A percentile compares a stretch with the other conserved stretches of the same genome.
These are phyloP conservation scores for Polymixis flavicincta DNA, from an alignment of 2,888 invertebrate species.

Conservation along the genomic window DNA sequence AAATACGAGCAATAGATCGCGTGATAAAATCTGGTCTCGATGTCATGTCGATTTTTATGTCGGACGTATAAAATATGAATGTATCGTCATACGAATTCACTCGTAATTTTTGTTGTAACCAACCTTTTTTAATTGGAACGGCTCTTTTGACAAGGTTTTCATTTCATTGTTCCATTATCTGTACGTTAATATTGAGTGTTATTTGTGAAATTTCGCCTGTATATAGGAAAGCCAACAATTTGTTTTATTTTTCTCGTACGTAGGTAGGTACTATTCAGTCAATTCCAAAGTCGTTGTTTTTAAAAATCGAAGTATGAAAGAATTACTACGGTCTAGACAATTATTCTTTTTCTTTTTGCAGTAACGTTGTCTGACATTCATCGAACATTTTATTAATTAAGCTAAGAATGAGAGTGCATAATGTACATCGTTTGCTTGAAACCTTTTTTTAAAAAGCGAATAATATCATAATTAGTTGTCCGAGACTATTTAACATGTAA, in stretches of 20 bases:
- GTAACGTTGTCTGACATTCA: not conserved
- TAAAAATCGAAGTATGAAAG: not conserved
- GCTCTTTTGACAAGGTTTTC: constrained; percentile 23
- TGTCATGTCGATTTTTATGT: constrained; percentile 34
- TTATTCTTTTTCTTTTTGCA: not conserved
- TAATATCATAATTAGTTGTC: constrained; percentile 9
- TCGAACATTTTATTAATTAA: not conserved
- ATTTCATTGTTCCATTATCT: constrained; percentile 27
- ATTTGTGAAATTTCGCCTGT: constrained; percentile 24
- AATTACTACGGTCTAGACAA: not conserved
- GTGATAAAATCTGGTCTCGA: constrained; percentile 60
- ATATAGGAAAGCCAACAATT: constrained; percentile 2
- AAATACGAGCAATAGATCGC: constrained; percentile 63
- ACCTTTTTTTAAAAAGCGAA: constrained; percentile 6
- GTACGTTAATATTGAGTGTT: constrained; percentile 30
- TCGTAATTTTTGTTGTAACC: constrained; percentile 38
- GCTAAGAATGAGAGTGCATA: constrained; percentile 1
- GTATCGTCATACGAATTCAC: constrained; percentile 35
- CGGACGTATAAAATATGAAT: constrained; percentile 37
- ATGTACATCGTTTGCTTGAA: constrained; percentile 1
- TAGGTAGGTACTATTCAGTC: not conserved
- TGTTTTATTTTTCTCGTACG: not conserved
- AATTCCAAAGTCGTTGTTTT: not conserved
- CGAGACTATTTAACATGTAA: constrained; percentile 17
- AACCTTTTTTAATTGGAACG: constrained; percentile 58